Base-by-base conservation (phyloP, 2,888 invertebrate genomes). In the Netelia inedita region DNA sequence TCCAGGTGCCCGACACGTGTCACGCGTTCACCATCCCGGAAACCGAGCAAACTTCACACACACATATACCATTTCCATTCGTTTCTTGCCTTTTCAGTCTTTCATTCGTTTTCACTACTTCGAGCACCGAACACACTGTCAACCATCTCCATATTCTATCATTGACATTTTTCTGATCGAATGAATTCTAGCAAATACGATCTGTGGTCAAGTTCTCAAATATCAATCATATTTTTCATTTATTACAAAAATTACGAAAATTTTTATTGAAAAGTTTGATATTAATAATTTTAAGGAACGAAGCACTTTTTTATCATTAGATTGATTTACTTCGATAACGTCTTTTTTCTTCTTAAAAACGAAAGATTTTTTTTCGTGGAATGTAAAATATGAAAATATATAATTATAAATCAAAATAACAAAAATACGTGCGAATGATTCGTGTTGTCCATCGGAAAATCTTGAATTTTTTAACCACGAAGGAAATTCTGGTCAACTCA, bases 1-100 rank as follows among this genome's bases (percentile, higher is more conserved):
- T 68, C 41, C 80, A 59, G 73, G 68, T 68, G 74, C 9, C 2
- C 68, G 73, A 74, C 73, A 80, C 66, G 74, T 66, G 80, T 74
- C 73, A 61, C 68, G 68, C 23, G 43, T 46, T 46, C 57, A 23
- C 55, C 23, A 73, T 66, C 59, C 55, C 28, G 68, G 46, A 80
- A 80, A 74, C 59, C 46, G 68, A 35, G 68, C 35, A 59, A 73
- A 35, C 21, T 28, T 28, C 59, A 28, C 72, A 6, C 16, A 3
- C 46, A 46, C 14, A 46, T 14, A 46, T 14, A 46, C 46, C 46
- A 14, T 46, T 46, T 46, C 14, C 75, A 19, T 8, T 23, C 43
- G 9, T 59, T 11, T 50, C 23, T 41, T 28, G 46, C 11, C 50
- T 35, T 72, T 53, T 35, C 28, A 46, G 8, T 74, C 41, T 74